Percentiles rank a stretch among this genome's conserved stretches.
Evolutionary conservation across 2,797 vertebrate genomes (phyloP).

Genomic region (Manis crassicaudata): DNA sequence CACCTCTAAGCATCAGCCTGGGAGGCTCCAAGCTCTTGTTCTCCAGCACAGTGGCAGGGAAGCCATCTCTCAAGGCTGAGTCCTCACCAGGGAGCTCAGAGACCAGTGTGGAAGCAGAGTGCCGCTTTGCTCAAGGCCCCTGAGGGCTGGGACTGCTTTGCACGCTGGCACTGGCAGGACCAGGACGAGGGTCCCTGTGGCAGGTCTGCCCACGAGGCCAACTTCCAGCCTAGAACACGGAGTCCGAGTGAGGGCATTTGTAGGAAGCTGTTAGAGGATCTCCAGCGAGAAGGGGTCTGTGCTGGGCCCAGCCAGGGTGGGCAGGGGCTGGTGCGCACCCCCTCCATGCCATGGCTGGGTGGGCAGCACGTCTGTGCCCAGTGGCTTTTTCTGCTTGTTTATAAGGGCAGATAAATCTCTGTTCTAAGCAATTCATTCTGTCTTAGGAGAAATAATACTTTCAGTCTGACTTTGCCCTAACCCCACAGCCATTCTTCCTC

Average conservation of each 20-base stretch:
- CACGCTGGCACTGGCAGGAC: background rate
- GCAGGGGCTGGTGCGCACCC: no score
- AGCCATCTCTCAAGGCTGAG: background rate
- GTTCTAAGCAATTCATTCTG: background rate
- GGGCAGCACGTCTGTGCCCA: rapidly evolving
- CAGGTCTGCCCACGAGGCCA: background rate
- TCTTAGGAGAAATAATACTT: background rate
- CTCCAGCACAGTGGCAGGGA: background rate
- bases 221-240: background rate
- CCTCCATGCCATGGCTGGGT: no score
- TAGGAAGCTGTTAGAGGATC: background rate
- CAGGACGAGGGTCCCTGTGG: background rate
- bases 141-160: background rate
- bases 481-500: background rate
- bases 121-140: no score
- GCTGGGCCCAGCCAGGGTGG: no score
- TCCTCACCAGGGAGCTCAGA: background rate
- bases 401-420: background rate
- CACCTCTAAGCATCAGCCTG: background rate
- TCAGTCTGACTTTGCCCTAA: background rate
- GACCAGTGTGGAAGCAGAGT: background rate
- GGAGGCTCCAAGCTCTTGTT: background rate
- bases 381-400: background rate
- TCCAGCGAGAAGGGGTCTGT: background rate
- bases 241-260: background rate